Conservation (phyloP, 1,140 invertebrate genomes). For the Schlechtendalia chinensis region DNA sequence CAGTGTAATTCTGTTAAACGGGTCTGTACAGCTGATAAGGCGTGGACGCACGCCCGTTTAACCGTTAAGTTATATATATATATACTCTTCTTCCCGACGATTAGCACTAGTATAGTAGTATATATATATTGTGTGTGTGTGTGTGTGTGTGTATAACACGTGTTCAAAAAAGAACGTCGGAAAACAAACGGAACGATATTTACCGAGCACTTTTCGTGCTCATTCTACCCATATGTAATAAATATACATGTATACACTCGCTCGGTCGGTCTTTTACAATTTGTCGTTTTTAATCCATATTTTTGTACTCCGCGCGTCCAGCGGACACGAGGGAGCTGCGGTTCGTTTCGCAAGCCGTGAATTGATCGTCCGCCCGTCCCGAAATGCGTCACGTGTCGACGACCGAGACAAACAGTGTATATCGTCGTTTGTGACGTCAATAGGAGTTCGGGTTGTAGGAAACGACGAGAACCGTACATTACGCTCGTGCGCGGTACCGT, state of each 20-base stretch:
- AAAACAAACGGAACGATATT: neutral
- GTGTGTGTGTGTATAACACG: neutral
- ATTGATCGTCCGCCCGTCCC: neutral
- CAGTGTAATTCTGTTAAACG: conserved; percentile 18
- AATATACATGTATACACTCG: no score
- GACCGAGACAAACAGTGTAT: neutral
- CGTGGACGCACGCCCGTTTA: neutral
- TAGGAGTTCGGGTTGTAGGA: neutral
- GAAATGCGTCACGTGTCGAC: neutral
- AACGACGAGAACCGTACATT: neutral
- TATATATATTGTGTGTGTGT: neutral
- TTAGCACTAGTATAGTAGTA: neutral
- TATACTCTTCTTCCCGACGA: no score
- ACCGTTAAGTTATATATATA: no score
- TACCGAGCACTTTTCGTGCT: no score
- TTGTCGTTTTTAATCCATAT: neutral
- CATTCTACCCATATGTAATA: no score
- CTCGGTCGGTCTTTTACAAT: neutral
- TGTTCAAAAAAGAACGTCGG: neutral
- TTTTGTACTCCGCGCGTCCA: neutral
- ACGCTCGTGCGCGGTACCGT: neutral
- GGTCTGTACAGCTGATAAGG: conserved; percentile 10
- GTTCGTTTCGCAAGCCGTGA: no score
- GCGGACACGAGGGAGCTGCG: no score
- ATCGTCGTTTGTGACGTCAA: neutral